These are phyloP conservation scores for Drosophila yakuba DNA, from an alignment of 1,140 invertebrate genomes.

Conservation along the genomic window DNA sequence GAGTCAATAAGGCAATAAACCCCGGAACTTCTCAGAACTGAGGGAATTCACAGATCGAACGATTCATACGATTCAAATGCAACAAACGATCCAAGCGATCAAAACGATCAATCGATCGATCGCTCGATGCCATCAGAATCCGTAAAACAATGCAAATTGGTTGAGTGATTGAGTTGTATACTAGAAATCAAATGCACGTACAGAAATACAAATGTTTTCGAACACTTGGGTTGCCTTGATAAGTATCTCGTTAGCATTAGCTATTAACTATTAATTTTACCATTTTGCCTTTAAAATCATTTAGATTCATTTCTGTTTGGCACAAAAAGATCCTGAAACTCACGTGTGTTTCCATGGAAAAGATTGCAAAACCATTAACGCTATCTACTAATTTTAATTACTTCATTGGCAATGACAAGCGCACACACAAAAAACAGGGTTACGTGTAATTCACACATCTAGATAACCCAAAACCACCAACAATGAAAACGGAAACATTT, in stretches of 20 bases:
- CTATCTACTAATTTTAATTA: conserved; percentile 23
- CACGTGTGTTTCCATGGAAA: background rate
- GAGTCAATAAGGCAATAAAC: conserved; percentile 7
- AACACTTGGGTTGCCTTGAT: too few species aligned
- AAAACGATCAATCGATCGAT: conserved; percentile 5
- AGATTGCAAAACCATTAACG: conserved; percentile 8
- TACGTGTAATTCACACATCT: conserved; percentile 21
- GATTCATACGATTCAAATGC: background rate
- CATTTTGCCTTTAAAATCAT: too few species aligned
- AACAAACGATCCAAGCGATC: too few species aligned
- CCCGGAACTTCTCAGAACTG: conserved; percentile 13
- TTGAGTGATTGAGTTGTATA: conserved; percentile 5
- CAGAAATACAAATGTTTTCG: too few species aligned
- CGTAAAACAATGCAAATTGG: conserved; percentile 44
- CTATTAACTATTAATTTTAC: too few species aligned
- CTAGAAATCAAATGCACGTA: background rate
- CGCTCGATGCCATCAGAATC: conserved; percentile 15
- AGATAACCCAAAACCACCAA: conserved; percentile 14
- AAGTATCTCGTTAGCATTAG: too few species aligned
- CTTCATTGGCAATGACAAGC: conserved; percentile 29
- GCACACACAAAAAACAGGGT: conserved; percentile 12
- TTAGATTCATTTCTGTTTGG: too few species aligned
- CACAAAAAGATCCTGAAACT: background rate
- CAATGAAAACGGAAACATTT: conserved; percentile 41
- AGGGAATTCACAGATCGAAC: conserved; percentile 1